Conservation (phyloP, 2,113 vertebrate genomes). For the pig (Sus scrofa) region T2T-Sscrofa CM000820.6:17713501-17714000, state of each 20-base stretch:
- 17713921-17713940: slow-evolving; percentile 14
- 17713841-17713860: slow-evolving; percentile 37
- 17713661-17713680: not conserved
- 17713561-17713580: not conserved
- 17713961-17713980: not conserved
- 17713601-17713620: not conserved
- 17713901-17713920: not conserved
- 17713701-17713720: not conserved
- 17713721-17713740: slow-evolving; percentile 36
- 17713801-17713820: not conserved
- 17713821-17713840: slow-evolving; percentile 15
- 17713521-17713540: slow-evolving; percentile 20
- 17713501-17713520: not conserved
- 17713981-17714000: not conserved
- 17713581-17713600: not conserved
- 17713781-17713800: not conserved
- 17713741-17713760: not conserved
- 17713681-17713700: not conserved
- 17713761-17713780: not conserved
- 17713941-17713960: not conserved
- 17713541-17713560: not conserved
- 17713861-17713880: not conserved
- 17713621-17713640: not conserved
- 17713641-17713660: not conserved
- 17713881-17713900: slow-evolving; percentile 6